These are phyloP conservation scores for Lasioglossum villosulum DNA, from an alignment of 2,888 invertebrate species.

Conservation along the genomic window DNA sequence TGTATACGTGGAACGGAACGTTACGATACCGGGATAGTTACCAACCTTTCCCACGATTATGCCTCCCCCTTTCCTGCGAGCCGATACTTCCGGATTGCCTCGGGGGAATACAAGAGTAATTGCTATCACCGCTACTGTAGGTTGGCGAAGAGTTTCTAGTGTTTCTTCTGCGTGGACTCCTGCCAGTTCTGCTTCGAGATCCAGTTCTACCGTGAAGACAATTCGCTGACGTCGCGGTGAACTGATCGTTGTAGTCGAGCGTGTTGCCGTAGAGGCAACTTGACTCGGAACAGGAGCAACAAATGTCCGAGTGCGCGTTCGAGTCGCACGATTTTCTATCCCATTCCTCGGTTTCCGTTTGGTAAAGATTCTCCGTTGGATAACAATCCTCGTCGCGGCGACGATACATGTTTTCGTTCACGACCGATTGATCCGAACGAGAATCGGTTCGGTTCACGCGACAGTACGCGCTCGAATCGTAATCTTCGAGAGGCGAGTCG, in stretches of 20 bases:
- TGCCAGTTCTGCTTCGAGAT: conserved; percentile 78
- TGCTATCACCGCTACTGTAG: conserved; percentile 83
- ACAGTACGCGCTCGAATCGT: conserved; percentile 58
- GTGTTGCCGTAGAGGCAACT: conserved; percentile 83
- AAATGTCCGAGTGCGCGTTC: conserved; percentile 82
- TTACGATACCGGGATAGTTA: neutral
- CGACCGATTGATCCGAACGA: conserved; percentile 75
- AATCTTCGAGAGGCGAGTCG: conserved; percentile 76
- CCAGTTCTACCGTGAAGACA: conserved; percentile 73
- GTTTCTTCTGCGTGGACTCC: conserved; percentile 80
- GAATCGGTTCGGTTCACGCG: conserved; percentile 66
- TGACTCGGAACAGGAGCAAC: conserved; percentile 83
- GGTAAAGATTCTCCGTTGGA: conserved; percentile 76
- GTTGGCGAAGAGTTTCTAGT: conserved; percentile 80
- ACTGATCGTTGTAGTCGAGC: conserved; percentile 80
- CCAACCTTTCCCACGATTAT: conserved; percentile 82
- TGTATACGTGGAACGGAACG: neutral
- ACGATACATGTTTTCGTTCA: conserved; percentile 81
- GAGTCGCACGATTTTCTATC: conserved; percentile 83
- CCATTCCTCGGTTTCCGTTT: conserved; percentile 82
- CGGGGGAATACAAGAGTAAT: conserved; percentile 83
- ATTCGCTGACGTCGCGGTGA: conserved; percentile 62
- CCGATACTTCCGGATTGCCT: conserved; percentile 79
- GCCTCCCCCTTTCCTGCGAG: conserved; percentile 82
- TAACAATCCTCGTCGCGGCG: conserved; percentile 80